phyloP scores from a whole-genome alignment of 2,113 vertebrate species.

The Nipponia nippon region DNA sequence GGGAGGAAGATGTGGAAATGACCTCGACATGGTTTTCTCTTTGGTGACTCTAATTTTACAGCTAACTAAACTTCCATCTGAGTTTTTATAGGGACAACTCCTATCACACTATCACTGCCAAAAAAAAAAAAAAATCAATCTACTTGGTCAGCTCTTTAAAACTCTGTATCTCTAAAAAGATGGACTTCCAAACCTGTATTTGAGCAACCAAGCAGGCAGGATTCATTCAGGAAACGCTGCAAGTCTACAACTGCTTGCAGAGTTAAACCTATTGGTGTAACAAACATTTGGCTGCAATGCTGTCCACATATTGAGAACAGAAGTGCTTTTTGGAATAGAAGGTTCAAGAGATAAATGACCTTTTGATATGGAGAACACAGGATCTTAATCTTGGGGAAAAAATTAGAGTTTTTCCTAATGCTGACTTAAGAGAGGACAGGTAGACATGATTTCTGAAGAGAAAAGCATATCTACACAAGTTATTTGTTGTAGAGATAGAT shows the following conservation, averaged over 20 bases:
- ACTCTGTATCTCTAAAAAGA: background rate
- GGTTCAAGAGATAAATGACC: background rate
- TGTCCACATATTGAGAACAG: background rate
- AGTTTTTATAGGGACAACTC: background rate
- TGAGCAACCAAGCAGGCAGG: background rate
- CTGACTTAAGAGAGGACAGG: background rate
- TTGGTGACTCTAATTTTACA: background rate
- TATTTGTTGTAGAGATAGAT: background rate
- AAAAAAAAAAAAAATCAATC: background rate
- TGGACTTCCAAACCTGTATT: background rate
- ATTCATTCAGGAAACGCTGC: background rate
- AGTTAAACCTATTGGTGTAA: background rate
- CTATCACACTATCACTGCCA: background rate
- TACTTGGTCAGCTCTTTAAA: background rate
- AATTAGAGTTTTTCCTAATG: no score
- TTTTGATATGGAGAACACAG: background rate
- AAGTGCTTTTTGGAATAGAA: background rate
- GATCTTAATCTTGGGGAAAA: background rate
- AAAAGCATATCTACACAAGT: rapidly evolving
- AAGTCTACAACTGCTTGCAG: background rate
- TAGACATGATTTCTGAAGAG: background rate
- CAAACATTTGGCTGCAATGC: background rate
- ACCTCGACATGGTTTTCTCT: background rate
- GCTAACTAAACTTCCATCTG: background rate
- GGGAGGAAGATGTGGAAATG: background rate